These are phyloP conservation scores for Mugil cephalus DNA, from an alignment of 2,113 vertebrate species.

Conservation along the genomic window DNA sequence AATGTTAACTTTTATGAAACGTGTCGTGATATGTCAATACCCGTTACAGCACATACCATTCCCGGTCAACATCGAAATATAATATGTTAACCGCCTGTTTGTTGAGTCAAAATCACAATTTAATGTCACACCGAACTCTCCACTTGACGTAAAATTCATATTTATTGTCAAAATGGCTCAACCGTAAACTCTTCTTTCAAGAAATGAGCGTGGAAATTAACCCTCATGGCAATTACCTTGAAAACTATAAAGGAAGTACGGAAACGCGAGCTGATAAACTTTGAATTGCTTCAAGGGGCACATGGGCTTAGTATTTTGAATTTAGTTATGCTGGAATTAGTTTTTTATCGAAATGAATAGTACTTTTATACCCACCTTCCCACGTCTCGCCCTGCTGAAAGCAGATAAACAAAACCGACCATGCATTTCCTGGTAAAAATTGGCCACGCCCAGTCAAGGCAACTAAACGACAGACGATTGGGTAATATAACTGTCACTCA, in stretches of 20 bases:
- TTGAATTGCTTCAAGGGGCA: not conserved
- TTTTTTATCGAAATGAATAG: not conserved
- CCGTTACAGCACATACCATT: not conserved
- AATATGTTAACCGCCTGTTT: not conserved
- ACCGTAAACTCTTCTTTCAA: too few relatives aligned
- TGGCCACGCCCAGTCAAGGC: not conserved
- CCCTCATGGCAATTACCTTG: not conserved
- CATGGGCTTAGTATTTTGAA: too few relatives aligned
- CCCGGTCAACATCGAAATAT: constrained; percentile 34
- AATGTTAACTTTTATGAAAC: constrained; percentile 21
- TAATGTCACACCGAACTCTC: not conserved
- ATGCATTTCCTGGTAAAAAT: constrained; percentile 12
- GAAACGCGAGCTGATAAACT: not conserved
- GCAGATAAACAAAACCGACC: constrained; percentile 20
- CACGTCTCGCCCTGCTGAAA: not conserved
- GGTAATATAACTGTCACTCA: constrained; percentile 19
- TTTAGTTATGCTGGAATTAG: not conserved
- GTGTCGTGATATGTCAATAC: not conserved
- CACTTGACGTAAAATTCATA: too few relatives aligned
- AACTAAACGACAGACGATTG: not conserved
- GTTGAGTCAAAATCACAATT: not conserved
- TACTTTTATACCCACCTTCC: not conserved
- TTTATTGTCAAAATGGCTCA: too few relatives aligned
- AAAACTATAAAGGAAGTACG: constrained; percentile 15
- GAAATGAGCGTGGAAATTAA: not conserved